Conservation (phyloP, 53 echinoderm and acorn worm genomes). For the Antedon mediterranea region DNA sequence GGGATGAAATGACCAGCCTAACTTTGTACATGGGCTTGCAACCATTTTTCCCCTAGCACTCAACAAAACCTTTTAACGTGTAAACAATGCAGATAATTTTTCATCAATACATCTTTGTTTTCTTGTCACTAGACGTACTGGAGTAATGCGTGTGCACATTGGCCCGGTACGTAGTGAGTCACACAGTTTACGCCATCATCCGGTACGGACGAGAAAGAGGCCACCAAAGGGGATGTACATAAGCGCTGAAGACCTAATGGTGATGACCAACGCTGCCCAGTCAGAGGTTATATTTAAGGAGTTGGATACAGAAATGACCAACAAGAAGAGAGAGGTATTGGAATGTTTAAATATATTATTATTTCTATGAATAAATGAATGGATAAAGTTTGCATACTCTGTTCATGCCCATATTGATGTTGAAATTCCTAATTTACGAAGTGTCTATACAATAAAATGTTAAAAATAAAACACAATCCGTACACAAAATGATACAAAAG, state of each 20-base stretch:
- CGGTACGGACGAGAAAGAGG: conserved; percentile 63
- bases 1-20: background rate
- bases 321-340: conserved; percentile 73
- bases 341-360: too few species aligned
- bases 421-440: too few species aligned
- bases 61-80: too few species aligned
- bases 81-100: too few species aligned
- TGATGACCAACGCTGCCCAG: conserved; percentile 53
- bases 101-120: background rate
- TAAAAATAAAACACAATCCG: too few species aligned
- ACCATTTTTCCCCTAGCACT: too few species aligned
- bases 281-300: conserved; percentile 82
- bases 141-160: conserved; percentile 87
- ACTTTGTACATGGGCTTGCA: too few species aligned
- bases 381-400: too few species aligned
- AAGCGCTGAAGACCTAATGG: conserved; percentile 75
- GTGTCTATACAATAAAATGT: too few species aligned
- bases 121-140: conserved; percentile 47
- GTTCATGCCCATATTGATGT: too few species aligned
- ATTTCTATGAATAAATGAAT: too few species aligned
- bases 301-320: conserved; percentile 70
- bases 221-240: conserved; percentile 92
- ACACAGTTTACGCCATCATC: conserved; percentile 66
- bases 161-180: conserved; percentile 88
- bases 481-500: too few species aligned